These are phyloP conservation scores for Ariopsis seemanni DNA, from an alignment of 2,113 vertebrate genomes.

Conservation along the genomic window DNA sequence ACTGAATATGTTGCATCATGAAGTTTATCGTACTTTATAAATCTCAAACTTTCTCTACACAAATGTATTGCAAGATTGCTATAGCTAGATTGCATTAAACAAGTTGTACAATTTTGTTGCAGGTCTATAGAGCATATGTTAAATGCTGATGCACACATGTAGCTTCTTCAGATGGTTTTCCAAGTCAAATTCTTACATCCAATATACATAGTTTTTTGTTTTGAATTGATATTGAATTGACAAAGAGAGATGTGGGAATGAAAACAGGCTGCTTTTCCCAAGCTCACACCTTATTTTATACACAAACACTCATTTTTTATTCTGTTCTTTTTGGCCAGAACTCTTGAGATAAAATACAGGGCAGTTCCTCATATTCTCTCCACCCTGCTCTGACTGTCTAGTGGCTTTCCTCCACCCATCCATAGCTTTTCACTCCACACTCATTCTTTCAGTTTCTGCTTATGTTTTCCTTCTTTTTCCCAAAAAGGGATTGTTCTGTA, in stretches of 20 bases:
- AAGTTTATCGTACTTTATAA: neutral
- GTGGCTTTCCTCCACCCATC: constrained; percentile 49
- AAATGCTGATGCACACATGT: neutral
- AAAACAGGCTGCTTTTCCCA: constrained; percentile 66
- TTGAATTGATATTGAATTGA: neutral
- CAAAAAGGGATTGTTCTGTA: constrained; percentile 58
- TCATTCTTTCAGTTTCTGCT: constrained; percentile 69
- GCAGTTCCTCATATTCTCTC: constrained; percentile 35
- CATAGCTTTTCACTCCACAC: constrained; percentile 69
- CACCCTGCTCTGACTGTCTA: constrained; percentile 31
- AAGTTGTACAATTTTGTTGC: neutral
- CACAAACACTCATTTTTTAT: constrained; percentile 6
- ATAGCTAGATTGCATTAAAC: neutral
- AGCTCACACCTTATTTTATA: constrained; percentile 56
- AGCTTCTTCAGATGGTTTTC: neutral
- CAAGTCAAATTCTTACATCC: neutral
- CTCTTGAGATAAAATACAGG: constrained; percentile 68
- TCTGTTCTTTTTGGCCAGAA: constrained; percentile 50
- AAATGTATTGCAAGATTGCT: too few species aligned
- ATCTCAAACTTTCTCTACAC: neutral
- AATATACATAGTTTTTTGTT: neutral
- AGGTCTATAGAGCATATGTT: neutral
- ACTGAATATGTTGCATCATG: neutral
- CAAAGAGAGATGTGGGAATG: constrained; percentile 57
- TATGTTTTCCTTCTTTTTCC: constrained; percentile 63